These are phyloP conservation scores for Hirtodrosophila duncani DNA, from an alignment of 2,888 invertebrate species.

Conservation along the genomic window DNA sequence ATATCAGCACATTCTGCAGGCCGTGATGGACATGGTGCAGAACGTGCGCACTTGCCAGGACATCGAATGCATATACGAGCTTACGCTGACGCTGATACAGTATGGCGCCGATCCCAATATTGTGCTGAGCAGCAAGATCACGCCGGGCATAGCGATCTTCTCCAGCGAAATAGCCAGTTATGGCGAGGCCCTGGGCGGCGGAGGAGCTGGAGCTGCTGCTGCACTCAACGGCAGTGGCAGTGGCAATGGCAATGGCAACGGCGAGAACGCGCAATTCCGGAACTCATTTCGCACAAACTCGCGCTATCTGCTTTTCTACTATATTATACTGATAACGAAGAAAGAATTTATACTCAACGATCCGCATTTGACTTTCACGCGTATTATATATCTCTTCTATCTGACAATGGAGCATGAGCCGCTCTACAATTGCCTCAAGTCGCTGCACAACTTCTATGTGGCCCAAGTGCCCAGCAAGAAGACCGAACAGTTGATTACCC, in stretches of 20 bases:
- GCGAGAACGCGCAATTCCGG: slow-evolving; percentile 75
- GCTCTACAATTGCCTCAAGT: slow-evolving; percentile 84
- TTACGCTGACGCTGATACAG: slow-evolving; percentile 85
- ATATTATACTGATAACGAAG: slow-evolving; percentile 84
- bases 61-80: slow-evolving; percentile 84
- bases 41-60: slow-evolving; percentile 84
- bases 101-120: slow-evolving; percentile 87
- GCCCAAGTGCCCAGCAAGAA: slow-evolving; percentile 82
- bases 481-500: slow-evolving; percentile 82
- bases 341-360: slow-evolving; percentile 83
- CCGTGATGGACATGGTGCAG: slow-evolving; percentile 84
- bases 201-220: slow-evolving; percentile 37
- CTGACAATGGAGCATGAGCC: slow-evolving; percentile 84
- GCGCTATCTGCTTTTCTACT: slow-evolving; percentile 83
- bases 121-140: slow-evolving; percentile 79
- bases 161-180: slow-evolving; percentile 78
- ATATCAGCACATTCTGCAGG: slow-evolving; percentile 85
- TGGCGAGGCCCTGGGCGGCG: slow-evolving; percentile 69
- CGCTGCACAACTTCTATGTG: slow-evolving; percentile 82
- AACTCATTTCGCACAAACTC: slow-evolving; percentile 79
- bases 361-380: slow-evolving; percentile 82
- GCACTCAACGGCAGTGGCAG: too few species aligned
- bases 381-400: slow-evolving; percentile 83
- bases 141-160: slow-evolving; percentile 76
- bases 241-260: too few species aligned